Evolutionary conservation across 2,888 invertebrate species (phyloP).

Genomic region (Pteria penguin): DNA sequence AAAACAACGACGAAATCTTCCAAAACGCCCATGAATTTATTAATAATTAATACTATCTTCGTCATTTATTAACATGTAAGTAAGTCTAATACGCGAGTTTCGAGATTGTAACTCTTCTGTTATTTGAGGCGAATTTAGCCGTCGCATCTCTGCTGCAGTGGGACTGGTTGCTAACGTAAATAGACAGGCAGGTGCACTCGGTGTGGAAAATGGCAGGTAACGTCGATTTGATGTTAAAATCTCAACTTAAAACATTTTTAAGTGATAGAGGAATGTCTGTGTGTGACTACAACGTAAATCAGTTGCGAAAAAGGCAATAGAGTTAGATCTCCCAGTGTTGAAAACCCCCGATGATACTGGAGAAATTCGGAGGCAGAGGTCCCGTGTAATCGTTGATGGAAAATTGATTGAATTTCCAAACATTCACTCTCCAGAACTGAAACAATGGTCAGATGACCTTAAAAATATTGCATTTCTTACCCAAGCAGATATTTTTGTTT

Average conservation of each 20-base stretch:
- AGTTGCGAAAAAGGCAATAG: slow-evolving; percentile 2
- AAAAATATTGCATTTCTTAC: background rate
- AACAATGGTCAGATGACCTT: slow-evolving; percentile 9
- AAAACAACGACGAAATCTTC: too few relatives aligned
- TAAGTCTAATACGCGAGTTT: too few relatives aligned
- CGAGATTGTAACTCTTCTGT: too few relatives aligned
- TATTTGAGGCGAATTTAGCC: background rate
- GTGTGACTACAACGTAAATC: slow-evolving; percentile 2
- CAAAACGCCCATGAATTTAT: too few relatives aligned
- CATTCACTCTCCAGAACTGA: background rate
- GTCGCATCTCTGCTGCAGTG: background rate
- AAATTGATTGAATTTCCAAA: background rate
- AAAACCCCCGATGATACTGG: slow-evolving; percentile 8
- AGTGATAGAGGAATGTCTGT: background rate
- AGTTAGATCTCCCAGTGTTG: background rate
- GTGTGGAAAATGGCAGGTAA: background rate
- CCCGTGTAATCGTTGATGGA: slow-evolving; percentile 4
- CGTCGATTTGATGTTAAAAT: background rate
- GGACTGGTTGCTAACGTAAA: background rate
- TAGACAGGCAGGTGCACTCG: too few relatives aligned
- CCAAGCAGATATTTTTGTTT: slow-evolving; percentile 7
- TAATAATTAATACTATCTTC: too few relatives aligned
- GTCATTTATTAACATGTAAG: too few relatives aligned
- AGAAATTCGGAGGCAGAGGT: background rate
- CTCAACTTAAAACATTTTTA: background rate